phyloP scores from a whole-genome alignment of 2,888 invertebrate genomes.

The Oligia strigilis region DNA sequence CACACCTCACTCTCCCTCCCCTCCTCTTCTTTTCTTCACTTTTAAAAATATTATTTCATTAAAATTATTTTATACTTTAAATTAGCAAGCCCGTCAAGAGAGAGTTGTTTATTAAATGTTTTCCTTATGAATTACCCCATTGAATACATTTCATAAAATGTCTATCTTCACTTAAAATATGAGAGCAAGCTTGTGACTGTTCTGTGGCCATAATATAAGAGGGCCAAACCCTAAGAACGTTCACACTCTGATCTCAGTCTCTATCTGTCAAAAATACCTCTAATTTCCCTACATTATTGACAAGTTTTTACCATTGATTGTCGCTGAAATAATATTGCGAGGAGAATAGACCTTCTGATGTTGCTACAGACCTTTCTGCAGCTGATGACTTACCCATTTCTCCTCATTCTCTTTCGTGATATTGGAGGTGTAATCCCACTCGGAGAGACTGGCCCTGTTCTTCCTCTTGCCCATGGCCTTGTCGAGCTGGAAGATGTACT shows the following conservation, averaged over 20 bases:
- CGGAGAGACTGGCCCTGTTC: conserved; percentile 91
- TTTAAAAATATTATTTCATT: neutral
- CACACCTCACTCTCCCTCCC: no score
- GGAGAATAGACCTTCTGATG: neutral
- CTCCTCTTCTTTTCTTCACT: no score
- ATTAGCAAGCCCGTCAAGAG: neutral
- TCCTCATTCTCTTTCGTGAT: conserved; percentile 93
- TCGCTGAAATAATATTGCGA: no score
- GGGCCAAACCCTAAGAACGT: neutral
- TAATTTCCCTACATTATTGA: no score
- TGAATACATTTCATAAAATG: neutral
- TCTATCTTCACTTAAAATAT: neutral
- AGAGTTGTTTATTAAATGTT: no score
- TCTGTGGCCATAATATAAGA: neutral
- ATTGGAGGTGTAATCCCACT: conserved; percentile 95
- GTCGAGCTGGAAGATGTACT: conserved; percentile 92
- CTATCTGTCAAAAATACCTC: neutral
- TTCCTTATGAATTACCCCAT: neutral
- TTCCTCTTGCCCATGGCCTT: conserved; percentile 90
- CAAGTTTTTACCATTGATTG: no score
- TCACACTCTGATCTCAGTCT: neutral
- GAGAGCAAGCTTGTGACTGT: neutral
- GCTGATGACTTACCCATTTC: conserved; percentile 75
- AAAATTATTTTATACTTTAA: neutral
- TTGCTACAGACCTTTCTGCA: neutral